Percentiles rank a stretch among this genome's conserved stretches.
Evolutionary conservation across 2,888 invertebrate species (phyloP).

Genomic region (Amiota communis): DNA sequence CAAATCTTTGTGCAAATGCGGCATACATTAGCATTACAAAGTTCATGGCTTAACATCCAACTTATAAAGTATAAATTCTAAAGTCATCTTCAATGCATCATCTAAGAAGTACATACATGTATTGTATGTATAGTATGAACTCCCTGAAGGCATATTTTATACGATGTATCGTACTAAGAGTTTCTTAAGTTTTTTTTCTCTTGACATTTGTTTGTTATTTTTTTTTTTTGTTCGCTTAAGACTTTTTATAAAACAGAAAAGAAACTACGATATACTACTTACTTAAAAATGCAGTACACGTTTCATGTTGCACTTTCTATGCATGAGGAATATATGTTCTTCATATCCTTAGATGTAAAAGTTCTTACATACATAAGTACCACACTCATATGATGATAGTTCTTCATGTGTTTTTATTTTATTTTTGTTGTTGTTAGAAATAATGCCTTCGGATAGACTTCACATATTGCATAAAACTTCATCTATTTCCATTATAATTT

Average conservation of each 20-base stretch:
- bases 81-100: no score
- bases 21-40: no score
- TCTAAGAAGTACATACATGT: no score
- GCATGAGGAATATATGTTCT: background rate
- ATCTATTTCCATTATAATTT: conserved; percentile 55
- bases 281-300: conserved; percentile 56
- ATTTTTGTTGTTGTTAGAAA: conserved; percentile 36
- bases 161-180: conserved; percentile 1
- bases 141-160: conserved; percentile 21
- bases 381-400: background rate
- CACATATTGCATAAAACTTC: conserved; percentile 54
- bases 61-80: no score
- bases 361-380: background rate
- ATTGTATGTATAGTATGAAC: no score
- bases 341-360: background rate
- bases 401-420: conserved; percentile 41
- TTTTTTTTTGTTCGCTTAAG: conserved; percentile 44
- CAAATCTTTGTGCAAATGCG: no score
- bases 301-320: conserved; percentile 20
- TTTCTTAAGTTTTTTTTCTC: background rate
- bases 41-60: no score
- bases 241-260: conserved; percentile 57
- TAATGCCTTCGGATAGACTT: conserved; percentile 60
- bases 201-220: conserved; percentile 33
- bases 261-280: no score